These are phyloP conservation scores for Sphaerodactylus townsendi DNA, from an alignment of 2,113 vertebrate species.

Conservation along the genomic window DNA sequence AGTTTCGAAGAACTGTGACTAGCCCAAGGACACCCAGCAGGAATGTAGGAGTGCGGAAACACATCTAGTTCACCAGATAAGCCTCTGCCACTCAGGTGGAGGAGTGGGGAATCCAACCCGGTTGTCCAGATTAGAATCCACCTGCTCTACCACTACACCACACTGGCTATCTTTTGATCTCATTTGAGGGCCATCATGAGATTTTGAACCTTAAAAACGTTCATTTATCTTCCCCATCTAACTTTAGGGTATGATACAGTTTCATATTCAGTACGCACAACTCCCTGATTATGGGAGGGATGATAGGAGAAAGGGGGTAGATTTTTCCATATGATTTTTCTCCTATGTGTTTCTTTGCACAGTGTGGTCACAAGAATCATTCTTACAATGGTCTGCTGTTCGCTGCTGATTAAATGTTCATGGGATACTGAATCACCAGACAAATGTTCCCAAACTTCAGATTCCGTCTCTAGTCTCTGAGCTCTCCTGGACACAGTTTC, in stretches of 20 bases:
- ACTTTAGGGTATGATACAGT: background rate
- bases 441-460: background rate
- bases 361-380: background rate
- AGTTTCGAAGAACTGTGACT: no score
- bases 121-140: no score
- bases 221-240: background rate
- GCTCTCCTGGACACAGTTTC: background rate
- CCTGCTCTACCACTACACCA: no score
- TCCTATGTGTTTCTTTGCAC: background rate
- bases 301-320: background rate
- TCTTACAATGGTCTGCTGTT: background rate
- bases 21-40: no score
- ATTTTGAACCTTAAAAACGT: background rate
- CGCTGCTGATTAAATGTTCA: background rate
- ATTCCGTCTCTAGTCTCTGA: background rate
- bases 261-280: background rate
- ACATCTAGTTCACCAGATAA: no score
- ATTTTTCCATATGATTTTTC: background rate
- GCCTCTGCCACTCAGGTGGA: no score
- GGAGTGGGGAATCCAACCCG: no score
- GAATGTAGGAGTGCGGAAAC: no score
- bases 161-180: no score
- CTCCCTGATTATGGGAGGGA: background rate
- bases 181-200: background rate
- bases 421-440: background rate